Evolutionary conservation across 2,113 vertebrate species (phyloP).

Genomic region (Periophthalmodon schlosseri): DNA sequence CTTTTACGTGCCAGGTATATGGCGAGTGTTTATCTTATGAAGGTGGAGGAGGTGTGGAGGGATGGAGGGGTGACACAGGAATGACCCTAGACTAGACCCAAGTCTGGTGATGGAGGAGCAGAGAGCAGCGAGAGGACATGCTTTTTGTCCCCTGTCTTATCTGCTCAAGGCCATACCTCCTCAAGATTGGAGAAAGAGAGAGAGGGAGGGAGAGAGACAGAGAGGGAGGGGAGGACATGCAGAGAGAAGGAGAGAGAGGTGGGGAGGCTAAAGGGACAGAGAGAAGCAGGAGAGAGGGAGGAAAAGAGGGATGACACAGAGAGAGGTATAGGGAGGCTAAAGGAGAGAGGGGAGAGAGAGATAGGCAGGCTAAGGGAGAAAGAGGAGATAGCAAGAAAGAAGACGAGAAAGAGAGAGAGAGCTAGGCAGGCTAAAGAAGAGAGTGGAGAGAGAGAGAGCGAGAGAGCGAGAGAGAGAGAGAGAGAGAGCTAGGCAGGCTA

Average conservation of each 20-base stretch:
- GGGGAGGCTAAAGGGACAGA: too few relatives aligned
- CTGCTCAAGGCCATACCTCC: slow-evolving; percentile 61
- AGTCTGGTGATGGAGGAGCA: slow-evolving; percentile 60
- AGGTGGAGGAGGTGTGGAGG: background rate
- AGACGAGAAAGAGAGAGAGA: too few relatives aligned
- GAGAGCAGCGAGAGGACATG: slow-evolving; percentile 51
- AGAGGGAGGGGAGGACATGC: slow-evolving; percentile 17
- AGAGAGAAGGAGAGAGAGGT: too few relatives aligned
- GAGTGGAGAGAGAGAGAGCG: background rate
- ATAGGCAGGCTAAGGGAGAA: too few relatives aligned
- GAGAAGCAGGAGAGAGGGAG: too few relatives aligned
- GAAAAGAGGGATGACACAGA: too few relatives aligned
- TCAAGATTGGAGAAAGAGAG: slow-evolving; percentile 63
- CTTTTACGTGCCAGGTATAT: slow-evolving; percentile 25
- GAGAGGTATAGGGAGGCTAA: slow-evolving; percentile 15
- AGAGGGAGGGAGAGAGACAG: slow-evolving; percentile 35
- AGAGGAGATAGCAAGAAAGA: too few relatives aligned
- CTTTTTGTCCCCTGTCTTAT: slow-evolving; percentile 70
- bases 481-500: too few relatives aligned
- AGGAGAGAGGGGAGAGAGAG: too few relatives aligned
- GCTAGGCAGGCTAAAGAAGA: too few relatives aligned
- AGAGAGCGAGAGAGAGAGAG: slow-evolving; percentile 43
- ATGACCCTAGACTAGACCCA: slow-evolving; percentile 24
- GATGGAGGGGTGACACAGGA: slow-evolving; percentile 38
- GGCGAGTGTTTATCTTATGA: slow-evolving; percentile 28